These are phyloP conservation scores for Jacana jacana DNA, from an alignment of 2,113 vertebrate species.

Conservation along the genomic window DNA sequence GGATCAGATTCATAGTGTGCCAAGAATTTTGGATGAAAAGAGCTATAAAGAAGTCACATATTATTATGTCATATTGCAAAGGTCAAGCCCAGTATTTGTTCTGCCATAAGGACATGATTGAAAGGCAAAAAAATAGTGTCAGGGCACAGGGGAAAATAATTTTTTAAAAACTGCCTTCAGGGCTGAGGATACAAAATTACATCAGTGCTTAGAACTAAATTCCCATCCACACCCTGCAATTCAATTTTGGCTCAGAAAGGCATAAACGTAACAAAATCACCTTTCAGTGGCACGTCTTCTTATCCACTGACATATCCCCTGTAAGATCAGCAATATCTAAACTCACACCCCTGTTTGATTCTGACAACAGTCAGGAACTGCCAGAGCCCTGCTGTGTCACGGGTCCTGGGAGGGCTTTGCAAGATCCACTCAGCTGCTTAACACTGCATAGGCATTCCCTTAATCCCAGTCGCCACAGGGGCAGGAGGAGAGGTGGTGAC, in stretches of 20 bases:
- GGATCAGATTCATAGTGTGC: conserved; percentile 1
- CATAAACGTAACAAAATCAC: conserved; percentile 56
- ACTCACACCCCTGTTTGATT: background rate
- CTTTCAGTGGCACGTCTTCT: conserved; percentile 33
- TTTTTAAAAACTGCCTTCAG: conserved; percentile 39
- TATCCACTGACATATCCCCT: conserved; percentile 22
- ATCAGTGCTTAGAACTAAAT: conserved; percentile 46
- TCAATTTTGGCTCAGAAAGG: conserved; percentile 45
- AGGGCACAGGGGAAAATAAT: conserved; percentile 36
- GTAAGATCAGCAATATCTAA: background rate
- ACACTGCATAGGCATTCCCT: rapidly evolving
- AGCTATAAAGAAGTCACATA: conserved; percentile 65
- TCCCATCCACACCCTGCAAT: conserved; percentile 40
- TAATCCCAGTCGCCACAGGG: rapidly evolving
- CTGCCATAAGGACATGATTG: conserved; percentile 55
- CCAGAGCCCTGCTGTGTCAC: background rate
- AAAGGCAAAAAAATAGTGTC: conserved; percentile 58
- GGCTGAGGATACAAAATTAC: conserved; percentile 46
- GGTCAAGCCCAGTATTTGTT: conserved; percentile 54
- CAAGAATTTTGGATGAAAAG: conserved; percentile 46
- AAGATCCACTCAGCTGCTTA: background rate
- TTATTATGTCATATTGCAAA: conserved; percentile 65
- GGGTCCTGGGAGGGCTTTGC: background rate
- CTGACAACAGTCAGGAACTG: background rate
- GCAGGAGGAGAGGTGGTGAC: background rate